Conservation (phyloP, 2,113 vertebrate species). For the Sapajus apella region DNA sequence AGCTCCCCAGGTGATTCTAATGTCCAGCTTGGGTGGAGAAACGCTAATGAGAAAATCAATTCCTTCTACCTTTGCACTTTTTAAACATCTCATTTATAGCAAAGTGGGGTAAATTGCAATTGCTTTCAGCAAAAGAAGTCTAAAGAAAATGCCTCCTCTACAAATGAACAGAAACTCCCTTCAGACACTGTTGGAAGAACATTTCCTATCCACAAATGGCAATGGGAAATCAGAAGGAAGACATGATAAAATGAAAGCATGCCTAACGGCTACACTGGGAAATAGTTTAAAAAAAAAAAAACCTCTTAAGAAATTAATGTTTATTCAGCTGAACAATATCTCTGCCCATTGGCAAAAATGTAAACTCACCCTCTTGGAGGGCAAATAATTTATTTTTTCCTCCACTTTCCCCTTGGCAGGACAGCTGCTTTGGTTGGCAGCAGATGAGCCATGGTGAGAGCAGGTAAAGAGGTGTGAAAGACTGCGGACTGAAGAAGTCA, state of each 20-base stretch:
- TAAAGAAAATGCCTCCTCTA: neutral
- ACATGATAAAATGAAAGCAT: neutral
- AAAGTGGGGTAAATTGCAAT: neutral
- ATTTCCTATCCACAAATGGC: neutral
- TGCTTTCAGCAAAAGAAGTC: neutral
- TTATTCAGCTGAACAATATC: neutral
- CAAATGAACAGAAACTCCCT: neutral
- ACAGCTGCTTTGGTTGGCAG: neutral
- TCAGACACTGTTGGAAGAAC: neutral
- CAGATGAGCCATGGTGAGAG: neutral
- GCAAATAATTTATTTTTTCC: neutral
- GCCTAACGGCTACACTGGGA: neutral
- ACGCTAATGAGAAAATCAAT: neutral
- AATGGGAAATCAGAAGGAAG: neutral
- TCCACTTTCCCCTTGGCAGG: neutral
- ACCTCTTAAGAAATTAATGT: neutral
- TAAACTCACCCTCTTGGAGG: neutral
- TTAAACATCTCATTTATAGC: neutral
- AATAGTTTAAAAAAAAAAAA: neutral
- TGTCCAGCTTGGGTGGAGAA: neutral
- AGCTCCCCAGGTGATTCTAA: neutral
- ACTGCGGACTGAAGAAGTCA: neutral
- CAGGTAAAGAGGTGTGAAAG: neutral
- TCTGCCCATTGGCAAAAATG: neutral
- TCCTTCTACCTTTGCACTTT: neutral